Evolutionary conservation across 2,797 vertebrate species (phyloP).

Genomic region (Oryzias sinensis): DNA sequence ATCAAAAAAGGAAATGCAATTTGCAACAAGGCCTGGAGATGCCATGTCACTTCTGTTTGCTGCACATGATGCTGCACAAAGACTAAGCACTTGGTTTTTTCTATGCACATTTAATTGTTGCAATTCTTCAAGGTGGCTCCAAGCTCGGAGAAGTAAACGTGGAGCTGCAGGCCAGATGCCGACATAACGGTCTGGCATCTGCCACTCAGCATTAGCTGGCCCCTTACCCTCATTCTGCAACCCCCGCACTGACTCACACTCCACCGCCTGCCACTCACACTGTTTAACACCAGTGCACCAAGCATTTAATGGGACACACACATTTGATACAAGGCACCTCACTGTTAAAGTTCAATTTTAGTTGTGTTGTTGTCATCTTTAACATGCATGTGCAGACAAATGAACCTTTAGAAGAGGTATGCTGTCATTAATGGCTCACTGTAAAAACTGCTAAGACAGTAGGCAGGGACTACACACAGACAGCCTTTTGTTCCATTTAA

Average conservation of each 20-base stretch:
- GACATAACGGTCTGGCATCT: slow-evolving; percentile 82
- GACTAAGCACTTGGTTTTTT: slow-evolving; percentile 55
- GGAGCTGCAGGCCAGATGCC: slow-evolving; percentile 78
- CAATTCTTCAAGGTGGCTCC: slow-evolving; percentile 60
- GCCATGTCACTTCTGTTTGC: slow-evolving; percentile 64
- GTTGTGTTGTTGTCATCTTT: slow-evolving; percentile 25
- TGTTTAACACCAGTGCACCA: slow-evolving; percentile 69
- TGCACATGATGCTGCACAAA: slow-evolving; percentile 60
- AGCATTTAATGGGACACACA: slow-evolving; percentile 69
- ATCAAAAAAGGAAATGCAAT: slow-evolving; percentile 71
- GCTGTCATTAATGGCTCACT: slow-evolving; percentile 35
- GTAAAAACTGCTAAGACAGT: slow-evolving; percentile 40
- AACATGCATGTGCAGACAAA: slow-evolving; percentile 35
- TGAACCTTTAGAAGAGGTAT: slow-evolving; percentile 40
- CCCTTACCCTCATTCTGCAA: slow-evolving; percentile 71
- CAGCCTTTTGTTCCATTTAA: slow-evolving; percentile 61
- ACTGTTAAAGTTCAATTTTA: slow-evolving; percentile 53
- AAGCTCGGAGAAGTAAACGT: slow-evolving; percentile 63
- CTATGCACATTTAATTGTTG: slow-evolving; percentile 39
- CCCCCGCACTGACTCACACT: slow-evolving; percentile 81
- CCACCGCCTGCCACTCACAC: slow-evolving; percentile 73
- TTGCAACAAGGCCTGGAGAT: slow-evolving; percentile 66
- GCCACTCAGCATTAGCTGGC: slow-evolving; percentile 80
- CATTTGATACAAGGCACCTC: slow-evolving; percentile 37
- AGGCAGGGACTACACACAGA: slow-evolving; percentile 32